Base-by-base conservation (phyloP, 2,888 invertebrate species). In the Baccha elongata region DNA sequence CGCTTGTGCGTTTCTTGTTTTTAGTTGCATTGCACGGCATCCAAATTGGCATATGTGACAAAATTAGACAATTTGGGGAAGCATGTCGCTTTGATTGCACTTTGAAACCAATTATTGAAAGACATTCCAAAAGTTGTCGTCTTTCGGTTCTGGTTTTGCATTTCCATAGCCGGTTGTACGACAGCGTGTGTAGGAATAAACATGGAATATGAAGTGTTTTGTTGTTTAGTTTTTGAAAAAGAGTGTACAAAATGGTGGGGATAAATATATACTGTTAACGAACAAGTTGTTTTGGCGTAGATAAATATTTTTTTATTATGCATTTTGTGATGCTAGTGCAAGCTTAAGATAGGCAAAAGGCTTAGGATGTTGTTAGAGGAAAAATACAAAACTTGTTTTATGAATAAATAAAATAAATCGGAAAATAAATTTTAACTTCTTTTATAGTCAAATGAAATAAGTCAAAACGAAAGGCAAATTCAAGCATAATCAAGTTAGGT, bases 391-490 rank as follows among this genome's bases (percentile, higher is more conserved):
- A 79, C 79, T 62, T 48, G 79, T 79, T 79, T 55, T 79, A 29
- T 79, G 78, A 73, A 79, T 73, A 73, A 79, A 73, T 71, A 76
- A 73, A 79, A 73, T 71, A 76, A 76, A 64, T 76, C 13, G 62
- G 53, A 69, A 37, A 58, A 42, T 23, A 55, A 62, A 52, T 64
- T n/a, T 29, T 19, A 23, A 15, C 32, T 71, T 71, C 68, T 68
- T 72, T 44, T 48, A 35, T 26, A n/a, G 13, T 13, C 8, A 42
- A 23, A 62, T n/a, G n/a, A 46, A 37, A 23, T 35, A 55, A 37
- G 50, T 68, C 62, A 37, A 23, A 58, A 71, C 71, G 64, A 64
- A 46, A 67, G 15, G 29, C 29, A 52, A 53, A 21, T 21, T 29
- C 21, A 75, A 44, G 10, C 15, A 50, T 53, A 53, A 50, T n/a